These are phyloP conservation scores for Pentalonia nigronervosa DNA, from an alignment of 1,140 invertebrate species.

Conservation along the genomic window DNA sequence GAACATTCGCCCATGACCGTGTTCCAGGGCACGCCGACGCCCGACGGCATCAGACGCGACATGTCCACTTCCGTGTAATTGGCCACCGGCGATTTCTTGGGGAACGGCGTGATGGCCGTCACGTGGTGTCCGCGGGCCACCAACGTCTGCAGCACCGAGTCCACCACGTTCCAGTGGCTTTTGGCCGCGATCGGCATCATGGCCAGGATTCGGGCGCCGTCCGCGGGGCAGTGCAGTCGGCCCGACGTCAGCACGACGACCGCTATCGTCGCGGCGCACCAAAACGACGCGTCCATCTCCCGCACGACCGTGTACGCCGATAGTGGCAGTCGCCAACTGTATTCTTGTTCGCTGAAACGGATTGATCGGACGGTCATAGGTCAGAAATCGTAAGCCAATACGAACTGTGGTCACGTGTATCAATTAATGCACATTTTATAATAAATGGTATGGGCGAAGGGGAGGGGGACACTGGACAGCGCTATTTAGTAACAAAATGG, in stretches of 20 bases:
- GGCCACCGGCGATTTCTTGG: not conserved
- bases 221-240: not conserved
- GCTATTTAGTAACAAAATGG: no score
- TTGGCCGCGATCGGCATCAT: slow-evolving; percentile 61
- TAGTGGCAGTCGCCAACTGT: no score
- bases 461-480: no score
- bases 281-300: not conserved
- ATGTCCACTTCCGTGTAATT: slow-evolving; percentile 59
- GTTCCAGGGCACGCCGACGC: not conserved
- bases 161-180: slow-evolving; percentile 64
- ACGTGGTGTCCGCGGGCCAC: slow-evolving; percentile 63
- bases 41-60: not conserved
- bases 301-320: not conserved
- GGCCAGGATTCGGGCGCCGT: slow-evolving; percentile 62
- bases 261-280: not conserved
- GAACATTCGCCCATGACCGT: not conserved
- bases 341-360: not conserved
- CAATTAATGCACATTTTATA: no score
- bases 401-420: no score
- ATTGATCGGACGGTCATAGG: no score
- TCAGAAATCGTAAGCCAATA: no score
- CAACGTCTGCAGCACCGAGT: slow-evolving; percentile 62
- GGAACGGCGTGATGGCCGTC: slow-evolving; percentile 61
- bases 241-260: not conserved
- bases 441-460: no score